phyloP scores from a whole-genome alignment of 2,113 vertebrate species.

The Peromyscus maniculatus region DNA sequence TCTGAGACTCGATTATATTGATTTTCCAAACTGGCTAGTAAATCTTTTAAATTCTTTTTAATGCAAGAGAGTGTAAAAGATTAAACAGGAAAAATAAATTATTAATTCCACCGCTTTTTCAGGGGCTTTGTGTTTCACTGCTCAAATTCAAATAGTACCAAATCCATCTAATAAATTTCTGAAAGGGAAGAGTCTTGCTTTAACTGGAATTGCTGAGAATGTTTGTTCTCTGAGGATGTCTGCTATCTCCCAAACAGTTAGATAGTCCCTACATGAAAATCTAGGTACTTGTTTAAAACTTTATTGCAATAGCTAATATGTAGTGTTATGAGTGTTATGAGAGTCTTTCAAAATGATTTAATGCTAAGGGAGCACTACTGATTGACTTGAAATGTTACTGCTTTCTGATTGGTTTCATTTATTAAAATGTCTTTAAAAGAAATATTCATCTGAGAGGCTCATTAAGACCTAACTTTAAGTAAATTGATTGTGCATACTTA shows the following conservation, averaged over 20 bases:
- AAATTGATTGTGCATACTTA: slow-evolving; percentile 72
- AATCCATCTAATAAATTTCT: neutral
- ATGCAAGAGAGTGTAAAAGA: neutral
- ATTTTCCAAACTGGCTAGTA: neutral
- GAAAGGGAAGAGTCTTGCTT: neutral
- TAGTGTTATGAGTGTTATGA: slow-evolving; percentile 57
- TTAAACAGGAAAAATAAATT: neutral
- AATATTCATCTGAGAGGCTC: slow-evolving; percentile 72
- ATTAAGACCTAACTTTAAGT: slow-evolving; percentile 77
- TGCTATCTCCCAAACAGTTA: neutral
- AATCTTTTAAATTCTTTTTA: neutral
- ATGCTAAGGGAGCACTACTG: slow-evolving; percentile 59
- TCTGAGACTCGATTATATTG: neutral
- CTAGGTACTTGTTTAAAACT: slow-evolving; percentile 34
- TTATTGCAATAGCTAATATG: slow-evolving; percentile 52
- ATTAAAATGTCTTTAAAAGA: slow-evolving; percentile 73
- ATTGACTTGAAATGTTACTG: slow-evolving; percentile 76
- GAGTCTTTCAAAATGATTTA: slow-evolving; percentile 80
- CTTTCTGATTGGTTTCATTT: slow-evolving; percentile 70
- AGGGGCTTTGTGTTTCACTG: neutral
- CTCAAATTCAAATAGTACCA: slow-evolving; percentile 2
- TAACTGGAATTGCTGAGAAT: neutral
- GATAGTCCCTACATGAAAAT: neutral
- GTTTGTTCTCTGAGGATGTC: slow-evolving; percentile 15
- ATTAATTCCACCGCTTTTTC: neutral